A percentile compares a stretch with the other conserved stretches of the same genome.
These are phyloP conservation scores for Sphyrna mokarran DNA, from an alignment of 2,113 vertebrate species.

Conservation along the genomic window DNA sequence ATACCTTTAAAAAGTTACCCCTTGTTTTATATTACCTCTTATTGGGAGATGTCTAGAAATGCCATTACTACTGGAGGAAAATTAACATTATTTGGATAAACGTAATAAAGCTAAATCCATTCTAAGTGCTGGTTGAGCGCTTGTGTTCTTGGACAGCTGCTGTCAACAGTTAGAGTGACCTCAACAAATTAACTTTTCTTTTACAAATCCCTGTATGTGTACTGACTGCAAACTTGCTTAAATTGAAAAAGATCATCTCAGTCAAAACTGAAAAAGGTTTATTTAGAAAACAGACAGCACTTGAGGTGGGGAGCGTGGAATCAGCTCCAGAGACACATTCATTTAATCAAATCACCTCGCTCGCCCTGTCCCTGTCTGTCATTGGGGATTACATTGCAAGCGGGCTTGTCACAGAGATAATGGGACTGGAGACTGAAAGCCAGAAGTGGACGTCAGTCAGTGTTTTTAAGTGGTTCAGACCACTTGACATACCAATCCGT, in stretches of 20 bases:
- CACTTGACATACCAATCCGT: too few species aligned
- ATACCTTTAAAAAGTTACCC: too few species aligned
- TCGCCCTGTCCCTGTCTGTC: neutral
- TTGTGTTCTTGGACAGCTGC: neutral
- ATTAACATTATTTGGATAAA: neutral
- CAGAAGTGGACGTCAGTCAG: neutral
- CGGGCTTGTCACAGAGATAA: neutral
- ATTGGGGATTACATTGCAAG: neutral
- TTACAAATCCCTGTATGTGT: neutral
- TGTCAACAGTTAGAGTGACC: neutral
- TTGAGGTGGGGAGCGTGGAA: neutral
- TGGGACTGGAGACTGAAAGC: neutral
- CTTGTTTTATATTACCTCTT: neutral
- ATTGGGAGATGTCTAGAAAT: neutral
- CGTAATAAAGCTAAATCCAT: neutral
- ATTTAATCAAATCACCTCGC: neutral
- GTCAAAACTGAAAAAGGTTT: neutral
- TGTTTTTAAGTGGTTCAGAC: neutral
- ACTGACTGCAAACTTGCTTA: neutral
- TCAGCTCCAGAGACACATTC: neutral
- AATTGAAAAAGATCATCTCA: neutral
- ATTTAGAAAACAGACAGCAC: neutral
- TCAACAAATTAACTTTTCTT: neutral
- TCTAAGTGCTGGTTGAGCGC: neutral
- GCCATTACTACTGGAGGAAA: neutral